A percentile compares a stretch with the other conserved stretches of the same genome.
These are phyloP conservation scores for Hololepta plana DNA, from an alignment of 2,888 invertebrate genomes.

Conservation along the genomic window DNA sequence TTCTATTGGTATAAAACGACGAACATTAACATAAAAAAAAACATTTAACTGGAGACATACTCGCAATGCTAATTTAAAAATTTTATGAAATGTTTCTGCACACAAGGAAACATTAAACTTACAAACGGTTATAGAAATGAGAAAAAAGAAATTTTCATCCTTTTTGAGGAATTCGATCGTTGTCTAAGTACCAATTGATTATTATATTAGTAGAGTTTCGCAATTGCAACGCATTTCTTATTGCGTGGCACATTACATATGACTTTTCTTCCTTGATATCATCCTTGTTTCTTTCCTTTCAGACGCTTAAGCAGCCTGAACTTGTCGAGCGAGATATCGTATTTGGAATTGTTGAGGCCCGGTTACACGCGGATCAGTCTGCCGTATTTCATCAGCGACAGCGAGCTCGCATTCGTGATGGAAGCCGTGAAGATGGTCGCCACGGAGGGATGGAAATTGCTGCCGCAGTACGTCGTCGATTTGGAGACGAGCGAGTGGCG, in stretches of 20 bases:
- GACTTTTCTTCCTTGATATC: conserved; percentile 10
- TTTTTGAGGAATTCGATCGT: no score
- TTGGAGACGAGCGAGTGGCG: conserved; percentile 81
- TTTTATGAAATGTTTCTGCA: no score
- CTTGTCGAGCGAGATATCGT: conserved; percentile 27
- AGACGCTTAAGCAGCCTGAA: conserved; percentile 30
- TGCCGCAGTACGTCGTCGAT: conserved; percentile 77
- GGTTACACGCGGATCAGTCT: conserved; percentile 75
- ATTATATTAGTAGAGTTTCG: conserved; percentile 6
- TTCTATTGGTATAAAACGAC: no score
- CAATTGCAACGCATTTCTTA: background rate
- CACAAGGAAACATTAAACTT: no score
- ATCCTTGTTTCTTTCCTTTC: conserved; percentile 8
- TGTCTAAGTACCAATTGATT: conserved; percentile 29
- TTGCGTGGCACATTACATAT: conserved; percentile 2
- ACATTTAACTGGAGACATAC: no score
- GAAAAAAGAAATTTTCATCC: no score
- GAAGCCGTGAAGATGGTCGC: conserved; percentile 77
- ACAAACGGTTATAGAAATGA: no score
- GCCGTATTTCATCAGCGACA: conserved; percentile 68
- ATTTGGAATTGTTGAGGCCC: conserved; percentile 57
- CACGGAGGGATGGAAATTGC: conserved; percentile 72
- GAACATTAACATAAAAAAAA: no score
- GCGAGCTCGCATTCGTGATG: conserved; percentile 62
- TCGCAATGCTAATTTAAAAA: no score